Conservation (phyloP, 1,140 invertebrate genomes). For the Sycobia sp. region DNA sequence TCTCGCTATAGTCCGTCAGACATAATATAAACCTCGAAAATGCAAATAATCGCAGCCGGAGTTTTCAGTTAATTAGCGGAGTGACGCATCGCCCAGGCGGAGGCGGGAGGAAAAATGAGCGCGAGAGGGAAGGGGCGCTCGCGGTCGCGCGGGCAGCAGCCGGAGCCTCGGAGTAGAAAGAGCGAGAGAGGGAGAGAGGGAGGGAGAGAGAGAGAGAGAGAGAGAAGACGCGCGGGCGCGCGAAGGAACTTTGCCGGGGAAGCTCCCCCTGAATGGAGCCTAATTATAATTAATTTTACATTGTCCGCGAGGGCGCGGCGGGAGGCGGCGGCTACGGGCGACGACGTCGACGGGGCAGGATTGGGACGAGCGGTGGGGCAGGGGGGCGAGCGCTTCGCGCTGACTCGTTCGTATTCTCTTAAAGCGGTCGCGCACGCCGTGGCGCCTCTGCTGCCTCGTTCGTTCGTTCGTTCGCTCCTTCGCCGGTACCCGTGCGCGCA, state of each 20-base stretch:
- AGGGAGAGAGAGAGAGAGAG: neutral
- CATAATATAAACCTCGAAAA: conserved; percentile 14
- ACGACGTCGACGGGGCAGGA: too few species aligned
- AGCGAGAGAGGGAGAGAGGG: neutral
- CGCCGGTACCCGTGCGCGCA: neutral
- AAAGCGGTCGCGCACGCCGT: too few species aligned
- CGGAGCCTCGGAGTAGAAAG: too few species aligned
- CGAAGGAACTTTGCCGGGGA: conserved; percentile 37
- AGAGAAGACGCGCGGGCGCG: neutral
- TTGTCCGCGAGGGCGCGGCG: conserved; percentile 39
- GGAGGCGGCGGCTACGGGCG: too few species aligned
- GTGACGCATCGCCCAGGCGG: neutral
- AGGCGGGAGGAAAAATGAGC: neutral
- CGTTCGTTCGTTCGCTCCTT: too few species aligned
- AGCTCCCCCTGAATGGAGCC: conserved; percentile 42
- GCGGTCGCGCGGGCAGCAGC: neutral
- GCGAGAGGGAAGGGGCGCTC: neutral
- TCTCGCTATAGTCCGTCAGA: too few species aligned
- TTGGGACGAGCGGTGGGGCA: too few species aligned
- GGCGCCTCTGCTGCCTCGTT: too few species aligned
- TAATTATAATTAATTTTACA: conserved; percentile 54
- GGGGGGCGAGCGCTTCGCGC: too few species aligned
- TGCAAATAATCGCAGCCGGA: conserved; percentile 24
- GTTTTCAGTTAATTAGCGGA: conserved; percentile 34
- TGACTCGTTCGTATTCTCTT: conserved; percentile 28